Conservation (phyloP, 2,113 vertebrate genomes). For the Dipodomys ordii region DNA sequence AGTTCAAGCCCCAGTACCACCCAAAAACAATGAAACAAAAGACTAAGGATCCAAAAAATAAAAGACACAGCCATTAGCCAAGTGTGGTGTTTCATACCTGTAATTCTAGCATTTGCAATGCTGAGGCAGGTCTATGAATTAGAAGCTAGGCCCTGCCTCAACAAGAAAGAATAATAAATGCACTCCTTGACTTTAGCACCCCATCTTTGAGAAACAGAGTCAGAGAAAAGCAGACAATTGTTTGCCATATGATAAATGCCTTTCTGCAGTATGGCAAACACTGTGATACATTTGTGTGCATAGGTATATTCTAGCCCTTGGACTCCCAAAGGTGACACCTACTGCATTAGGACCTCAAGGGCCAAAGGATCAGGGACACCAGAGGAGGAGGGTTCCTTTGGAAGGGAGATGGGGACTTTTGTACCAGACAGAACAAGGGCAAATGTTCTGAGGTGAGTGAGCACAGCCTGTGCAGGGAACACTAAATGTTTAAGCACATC, state of each 20-base stretch:
- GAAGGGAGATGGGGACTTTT: neutral
- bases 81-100: neutral
- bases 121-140: neutral
- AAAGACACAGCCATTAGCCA: neutral
- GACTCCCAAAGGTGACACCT: neutral
- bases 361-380: neutral
- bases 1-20: too few relatives aligned
- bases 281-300: neutral
- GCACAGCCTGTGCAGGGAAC: conserved; percentile 13
- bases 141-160: neutral
- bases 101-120: neutral
- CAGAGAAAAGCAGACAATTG: neutral
- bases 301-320: neutral
- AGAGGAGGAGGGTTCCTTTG: too few relatives aligned
- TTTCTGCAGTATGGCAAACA: neutral
- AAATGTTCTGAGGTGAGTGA: neutral
- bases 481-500: neutral
- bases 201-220: conserved; percentile 4
- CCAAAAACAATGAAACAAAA: neutral
- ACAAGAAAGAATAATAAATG: neutral
- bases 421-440: neutral
- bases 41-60: neutral
- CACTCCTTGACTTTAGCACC: neutral
- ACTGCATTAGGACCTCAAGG: neutral
- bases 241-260: too few relatives aligned